Evolutionary conservation across 2,797 vertebrate genomes (phyloP), one percentile per base, ranked within the genome.

Genomic region (Arctocebus calabarensis): DNA sequence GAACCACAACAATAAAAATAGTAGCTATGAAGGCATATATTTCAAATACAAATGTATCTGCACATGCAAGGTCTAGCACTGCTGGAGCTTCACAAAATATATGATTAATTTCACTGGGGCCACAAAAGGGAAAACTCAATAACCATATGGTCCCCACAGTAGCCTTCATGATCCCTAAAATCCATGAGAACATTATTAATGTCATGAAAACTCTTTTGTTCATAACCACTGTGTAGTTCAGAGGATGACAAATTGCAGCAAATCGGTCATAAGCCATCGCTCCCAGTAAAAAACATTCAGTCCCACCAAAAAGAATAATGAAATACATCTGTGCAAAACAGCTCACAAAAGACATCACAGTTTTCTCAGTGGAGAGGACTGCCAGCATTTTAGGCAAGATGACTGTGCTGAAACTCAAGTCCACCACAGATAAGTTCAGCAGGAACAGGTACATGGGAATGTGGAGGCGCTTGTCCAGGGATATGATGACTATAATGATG

Each of bases 241-340:
- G 77, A 91, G 97, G 97, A 29, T 79, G 73, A 16, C 96, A 97
- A 68, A 97, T 97, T 19, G 97, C 97, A 96, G 78, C 91, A 88
- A 95, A 97, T 12, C 95, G 61, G 43, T 98, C 97, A 89, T 95
- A 95, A 68, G 97, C 96, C 97, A 97, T 97, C 4, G 93, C 78
- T 1, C 94, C 96, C 19, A 97, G 75, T 3, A 97, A 93, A 59
- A 96, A 96, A 22, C 91, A 97, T 48, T 97, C 95, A 0, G 85
- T 62, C 5, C 17, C 96, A 34, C 81, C 74, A 74, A 97, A 97
- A 27, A 96, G 4, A 61, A 98, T 61, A 23, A 97, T 79, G 19
- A 95, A 97, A 62, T 96, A 97, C 94, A 98, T 94, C 68, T 98
- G 97, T 64, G 82, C 61, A 86, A 96, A 97, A 81, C 97, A 98